Percentiles rank a stretch among this genome's conserved stretches.
phyloP scores from a whole-genome alignment of 2,888 invertebrate genomes.

The Incurvaria masculella region DNA sequence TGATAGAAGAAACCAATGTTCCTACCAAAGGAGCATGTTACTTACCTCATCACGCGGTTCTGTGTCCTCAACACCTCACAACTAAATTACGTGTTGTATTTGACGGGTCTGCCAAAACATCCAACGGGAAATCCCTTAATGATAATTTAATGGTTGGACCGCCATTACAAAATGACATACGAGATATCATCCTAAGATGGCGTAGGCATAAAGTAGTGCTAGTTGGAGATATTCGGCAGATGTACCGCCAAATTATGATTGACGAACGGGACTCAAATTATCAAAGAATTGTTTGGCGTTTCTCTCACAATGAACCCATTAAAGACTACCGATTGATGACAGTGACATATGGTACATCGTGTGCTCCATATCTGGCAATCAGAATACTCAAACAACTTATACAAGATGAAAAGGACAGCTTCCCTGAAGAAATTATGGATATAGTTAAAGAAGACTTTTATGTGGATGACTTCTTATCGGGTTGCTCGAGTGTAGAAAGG shows the following conservation, averaged over 20 bases:
- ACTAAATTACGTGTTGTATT: background rate
- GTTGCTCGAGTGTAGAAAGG: background rate
- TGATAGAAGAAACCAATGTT: background rate
- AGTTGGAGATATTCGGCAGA: background rate
- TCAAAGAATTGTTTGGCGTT: background rate
- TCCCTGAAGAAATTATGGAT: background rate
- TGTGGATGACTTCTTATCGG: background rate
- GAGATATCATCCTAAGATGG: background rate
- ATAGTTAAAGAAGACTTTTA: background rate
- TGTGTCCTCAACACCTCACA: background rate
- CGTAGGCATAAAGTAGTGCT: background rate
- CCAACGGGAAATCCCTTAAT: background rate
- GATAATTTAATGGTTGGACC: background rate
- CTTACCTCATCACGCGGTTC: background rate
- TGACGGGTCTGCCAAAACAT: background rate
- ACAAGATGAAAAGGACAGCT: background rate
- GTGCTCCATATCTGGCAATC: background rate
- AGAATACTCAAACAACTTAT: background rate
- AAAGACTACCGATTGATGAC: background rate
- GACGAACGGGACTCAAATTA: background rate
- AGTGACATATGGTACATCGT: background rate
- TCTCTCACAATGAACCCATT: background rate
- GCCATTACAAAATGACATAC: background rate
- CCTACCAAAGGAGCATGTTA: background rate
- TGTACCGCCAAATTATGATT: background rate